Evolutionary conservation across 2,797 vertebrate species (phyloP), one percentile per base, ranked within the genome.

Genomic region (Erethizon dorsatum): DNA sequence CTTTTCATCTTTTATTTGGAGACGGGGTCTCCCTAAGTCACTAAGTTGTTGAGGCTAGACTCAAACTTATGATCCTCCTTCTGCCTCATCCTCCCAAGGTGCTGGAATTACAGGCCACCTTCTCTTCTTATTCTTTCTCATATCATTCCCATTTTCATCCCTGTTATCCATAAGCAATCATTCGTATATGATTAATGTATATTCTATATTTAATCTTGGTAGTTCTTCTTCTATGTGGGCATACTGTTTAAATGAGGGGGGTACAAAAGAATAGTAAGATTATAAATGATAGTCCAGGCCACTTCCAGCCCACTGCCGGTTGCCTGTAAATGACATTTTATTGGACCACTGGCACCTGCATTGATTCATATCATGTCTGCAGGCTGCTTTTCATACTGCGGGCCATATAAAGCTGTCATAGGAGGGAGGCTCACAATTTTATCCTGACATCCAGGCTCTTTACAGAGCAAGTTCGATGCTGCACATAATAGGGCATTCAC

Each of bases 341-440:
- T 18, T 83, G 54, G 45, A 15, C 54, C 26, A 26, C 1, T 69
- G 41, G 8, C 17, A 20, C 4, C 7, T 13, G 1, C 3, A 22
- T 41, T 61, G 5, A 1, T 69, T 41, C 20, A 45, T 1, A 15
- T 71, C 15, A 12, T 3, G 1, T 41, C 15, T 33, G 0, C 4
- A 5, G 26, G 31, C 20, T 33, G 9, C 14, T 56, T 47, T 13
- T 31, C 0, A 2, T 20, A 10, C 12, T 6, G 0, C 33, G 33
- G 13, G 18, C 14, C 6, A 0, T 1, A 33, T 1, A 1, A 5
- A 47, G 14, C 24, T 10, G 11, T 1, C 2, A 9, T 1, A 33
- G 50, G 33, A 77, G 1, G 41, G 45, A 37, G 57, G 7, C 45
- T 65, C 28, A 12, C 20, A 26, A 9, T 1, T 15, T 59, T 52